phyloP scores from a whole-genome alignment of 2,797 vertebrate genomes.

The Sebastes minor region DNA sequence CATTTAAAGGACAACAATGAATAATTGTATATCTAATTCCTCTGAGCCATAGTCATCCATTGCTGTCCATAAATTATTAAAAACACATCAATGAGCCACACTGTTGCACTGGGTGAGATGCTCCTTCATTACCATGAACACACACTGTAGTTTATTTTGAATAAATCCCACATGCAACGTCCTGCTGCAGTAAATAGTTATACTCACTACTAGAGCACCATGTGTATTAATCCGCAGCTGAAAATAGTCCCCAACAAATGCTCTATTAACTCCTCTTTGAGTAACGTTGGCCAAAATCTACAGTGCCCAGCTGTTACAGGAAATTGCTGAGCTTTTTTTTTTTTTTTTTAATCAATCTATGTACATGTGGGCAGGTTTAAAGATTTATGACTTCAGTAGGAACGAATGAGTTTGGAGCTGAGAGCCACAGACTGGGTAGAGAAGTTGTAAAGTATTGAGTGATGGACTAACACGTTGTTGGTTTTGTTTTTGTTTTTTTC shows the following conservation, averaged over 20 bases:
- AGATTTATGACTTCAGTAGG: neutral
- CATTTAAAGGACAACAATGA: neutral
- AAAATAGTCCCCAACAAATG: neutral
- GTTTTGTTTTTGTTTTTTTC: neutral
- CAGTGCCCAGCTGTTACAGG: neutral
- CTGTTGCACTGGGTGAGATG: no score
- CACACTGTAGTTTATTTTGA: no score
- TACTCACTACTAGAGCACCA: no score
- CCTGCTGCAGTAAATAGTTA: no score
- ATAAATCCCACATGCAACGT: no score
- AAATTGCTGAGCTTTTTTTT: neutral
- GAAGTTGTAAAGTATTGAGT: neutral
- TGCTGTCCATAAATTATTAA: neutral
- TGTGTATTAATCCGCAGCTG: neutral
- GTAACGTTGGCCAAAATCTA: neutral
- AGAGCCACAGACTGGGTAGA: neutral
- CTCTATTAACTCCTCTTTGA: neutral
- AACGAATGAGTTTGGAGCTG: neutral
- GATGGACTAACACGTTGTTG: neutral
- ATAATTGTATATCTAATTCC: neutral
- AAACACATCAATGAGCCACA: no score
- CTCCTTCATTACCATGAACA: no score
- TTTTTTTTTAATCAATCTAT: neutral
- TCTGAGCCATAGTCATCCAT: neutral
- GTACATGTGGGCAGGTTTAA: neutral